phyloP scores from a whole-genome alignment of 2,888 invertebrate species.

The Kryphioiulus occultus region DNA sequence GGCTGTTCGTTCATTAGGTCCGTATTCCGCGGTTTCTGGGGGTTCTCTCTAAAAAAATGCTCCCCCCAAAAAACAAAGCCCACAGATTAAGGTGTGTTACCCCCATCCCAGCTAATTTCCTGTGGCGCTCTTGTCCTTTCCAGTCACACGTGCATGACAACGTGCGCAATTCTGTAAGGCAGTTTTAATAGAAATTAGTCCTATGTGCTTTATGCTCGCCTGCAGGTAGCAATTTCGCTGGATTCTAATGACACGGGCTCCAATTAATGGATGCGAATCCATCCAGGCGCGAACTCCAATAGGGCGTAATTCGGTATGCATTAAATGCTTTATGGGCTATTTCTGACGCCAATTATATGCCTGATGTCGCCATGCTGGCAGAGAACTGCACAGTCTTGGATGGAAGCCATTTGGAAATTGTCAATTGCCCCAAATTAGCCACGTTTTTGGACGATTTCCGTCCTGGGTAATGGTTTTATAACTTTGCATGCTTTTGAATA shows the following conservation, averaged over 20 bases:
- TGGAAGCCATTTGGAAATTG: constrained; percentile 10
- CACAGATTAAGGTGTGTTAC: neutral
- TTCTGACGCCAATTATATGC: constrained; percentile 28
- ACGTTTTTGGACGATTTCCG: neutral
- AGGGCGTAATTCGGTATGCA: constrained; percentile 36
- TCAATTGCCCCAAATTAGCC: constrained; percentile 15
- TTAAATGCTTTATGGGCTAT: constrained; percentile 37
- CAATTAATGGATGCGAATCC: constrained; percentile 36
- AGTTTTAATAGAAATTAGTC: constrained; percentile 40
- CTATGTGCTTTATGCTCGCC: constrained; percentile 32
- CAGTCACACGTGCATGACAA: neutral
- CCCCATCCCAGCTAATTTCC: neutral
- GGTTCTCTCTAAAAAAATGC: too few relatives aligned
- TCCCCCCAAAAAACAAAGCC: too few relatives aligned
- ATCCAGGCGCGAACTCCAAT: constrained; percentile 36
- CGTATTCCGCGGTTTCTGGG: too few relatives aligned
- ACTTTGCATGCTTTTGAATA: constrained; percentile 28
- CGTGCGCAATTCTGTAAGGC: neutral
- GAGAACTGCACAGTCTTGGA: neutral
- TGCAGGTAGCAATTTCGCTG: constrained; percentile 36
- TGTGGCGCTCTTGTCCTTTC: neutral
- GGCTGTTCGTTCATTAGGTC: too few relatives aligned
- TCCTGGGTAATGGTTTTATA: neutral
- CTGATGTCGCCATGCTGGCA: neutral
- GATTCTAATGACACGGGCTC: constrained; percentile 38